These are phyloP conservation scores for Tetraneura akinire DNA, from an alignment of 1,140 invertebrate species.

Conservation along the genomic window DNA sequence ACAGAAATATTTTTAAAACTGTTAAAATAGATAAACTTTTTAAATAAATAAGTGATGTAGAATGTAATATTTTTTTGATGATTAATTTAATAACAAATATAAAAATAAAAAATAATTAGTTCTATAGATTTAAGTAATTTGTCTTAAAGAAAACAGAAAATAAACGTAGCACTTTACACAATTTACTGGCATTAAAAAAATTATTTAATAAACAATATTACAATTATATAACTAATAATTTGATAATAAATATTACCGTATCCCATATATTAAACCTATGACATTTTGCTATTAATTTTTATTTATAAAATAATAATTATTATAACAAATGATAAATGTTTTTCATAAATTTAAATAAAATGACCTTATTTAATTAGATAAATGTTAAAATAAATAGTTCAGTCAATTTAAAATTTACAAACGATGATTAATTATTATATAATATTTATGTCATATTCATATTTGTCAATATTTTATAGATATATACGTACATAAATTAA, in stretches of 20 bases:
- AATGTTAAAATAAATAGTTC: slow-evolving; percentile 24
- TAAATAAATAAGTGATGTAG: background rate
- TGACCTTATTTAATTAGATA: background rate
- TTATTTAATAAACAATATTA: background rate
- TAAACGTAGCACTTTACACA: too few relatives aligned
- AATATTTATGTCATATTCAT: background rate
- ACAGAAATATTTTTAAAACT: too few relatives aligned
- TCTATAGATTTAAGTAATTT: background rate
- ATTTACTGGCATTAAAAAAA: background rate
- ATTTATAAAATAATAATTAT: slow-evolving; percentile 12
- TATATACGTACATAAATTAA: background rate
- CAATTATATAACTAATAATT: background rate
- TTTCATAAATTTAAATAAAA: slow-evolving; percentile 17
- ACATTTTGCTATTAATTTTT: background rate
- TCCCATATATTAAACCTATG: background rate
- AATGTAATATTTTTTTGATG: background rate
- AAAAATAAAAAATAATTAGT: slow-evolving; percentile 20
- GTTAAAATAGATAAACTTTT: too few relatives aligned
- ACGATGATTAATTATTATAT: background rate
- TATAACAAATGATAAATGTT: background rate
- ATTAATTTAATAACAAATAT: background rate
- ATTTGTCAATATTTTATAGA: background rate
- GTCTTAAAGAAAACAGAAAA: too few relatives aligned
- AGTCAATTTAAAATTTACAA: slow-evolving; percentile 31
- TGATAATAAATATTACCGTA: too few relatives aligned